Conservation (phyloP, 2,797 vertebrate species). For the Harpagifer antarcticus region DNA sequence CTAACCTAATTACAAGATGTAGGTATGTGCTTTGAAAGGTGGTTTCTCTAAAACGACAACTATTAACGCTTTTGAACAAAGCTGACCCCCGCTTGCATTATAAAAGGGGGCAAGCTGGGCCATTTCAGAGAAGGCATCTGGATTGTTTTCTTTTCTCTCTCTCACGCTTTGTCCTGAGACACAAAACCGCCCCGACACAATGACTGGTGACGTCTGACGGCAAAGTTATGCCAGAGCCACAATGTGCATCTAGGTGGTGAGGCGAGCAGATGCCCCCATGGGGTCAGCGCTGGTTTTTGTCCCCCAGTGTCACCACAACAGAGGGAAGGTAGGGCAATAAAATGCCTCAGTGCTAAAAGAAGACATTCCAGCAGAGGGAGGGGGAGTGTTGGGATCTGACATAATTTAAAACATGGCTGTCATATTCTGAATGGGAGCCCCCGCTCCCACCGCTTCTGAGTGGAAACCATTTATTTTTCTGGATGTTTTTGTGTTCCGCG, state of each 20-base stretch:
- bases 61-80: constrained; percentile 49
- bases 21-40: constrained; percentile 68
- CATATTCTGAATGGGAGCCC: constrained; percentile 67
- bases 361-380: constrained; percentile 66
- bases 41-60: constrained; percentile 59
- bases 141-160: constrained; percentile 77
- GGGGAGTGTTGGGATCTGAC: constrained; percentile 51
- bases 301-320: constrained; percentile 62
- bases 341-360: constrained; percentile 59
- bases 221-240: constrained; percentile 75
- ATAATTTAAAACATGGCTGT: constrained; percentile 77
- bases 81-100: constrained; percentile 72
- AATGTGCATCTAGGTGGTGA: constrained; percentile 73
- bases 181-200: constrained; percentile 74
- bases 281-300: constrained; percentile 72
- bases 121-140: constrained; percentile 69
- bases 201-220: constrained; percentile 72
- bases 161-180: constrained; percentile 76
- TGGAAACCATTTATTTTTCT: constrained; percentile 46
- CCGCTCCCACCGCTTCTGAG: not conserved
- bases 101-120: constrained; percentile 57
- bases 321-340: constrained; percentile 75
- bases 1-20: constrained; percentile 73
- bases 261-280: constrained; percentile 57
- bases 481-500: constrained; percentile 15